A percentile compares a stretch with the other conserved stretches of the same genome.
Conservation (phyloP, 2,797 vertebrate species). For the Hydrocynus forskahlii region DNA sequence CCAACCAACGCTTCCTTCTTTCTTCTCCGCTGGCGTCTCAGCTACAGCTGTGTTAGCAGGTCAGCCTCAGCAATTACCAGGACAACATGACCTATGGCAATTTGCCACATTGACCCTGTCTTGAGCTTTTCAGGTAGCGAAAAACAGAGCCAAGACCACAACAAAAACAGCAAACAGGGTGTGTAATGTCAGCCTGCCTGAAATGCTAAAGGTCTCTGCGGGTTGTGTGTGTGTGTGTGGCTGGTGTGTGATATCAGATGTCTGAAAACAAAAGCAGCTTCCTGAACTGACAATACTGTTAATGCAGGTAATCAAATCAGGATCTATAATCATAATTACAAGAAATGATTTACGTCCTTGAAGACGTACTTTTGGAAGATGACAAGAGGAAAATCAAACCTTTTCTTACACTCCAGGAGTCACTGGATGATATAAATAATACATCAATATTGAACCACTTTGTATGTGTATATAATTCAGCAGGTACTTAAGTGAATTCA, state of each 20-base stretch:
- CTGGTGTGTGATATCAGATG: not conserved
- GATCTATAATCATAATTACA: not conserved
- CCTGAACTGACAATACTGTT: not conserved
- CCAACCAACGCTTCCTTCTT: not conserved
- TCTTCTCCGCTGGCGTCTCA: not conserved
- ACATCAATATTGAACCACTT: too few species aligned
- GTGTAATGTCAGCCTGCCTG: not conserved
- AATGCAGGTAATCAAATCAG: not conserved
- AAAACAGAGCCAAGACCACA: slow-evolving; percentile 10
- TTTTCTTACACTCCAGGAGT: too few species aligned
- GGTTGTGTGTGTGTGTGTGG: not conserved
- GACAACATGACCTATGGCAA: not conserved
- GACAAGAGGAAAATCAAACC: too few species aligned
- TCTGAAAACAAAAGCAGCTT: not conserved
- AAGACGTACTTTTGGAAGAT: too few species aligned
- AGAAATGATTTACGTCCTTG: not conserved
- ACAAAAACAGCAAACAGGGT: not conserved
- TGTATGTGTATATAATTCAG: too few species aligned
- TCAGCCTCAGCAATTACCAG: slow-evolving; percentile 1
- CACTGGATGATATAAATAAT: too few species aligned
- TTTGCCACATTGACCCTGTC: not conserved
- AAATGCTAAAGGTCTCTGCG: slow-evolving; percentile 7
- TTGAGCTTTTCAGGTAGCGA: slow-evolving; percentile 16
- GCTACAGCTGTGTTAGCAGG: not conserved
- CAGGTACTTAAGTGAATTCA: not conserved